These are phyloP conservation scores for Melanogrammus aeglefinus DNA, from an alignment of 2,797 vertebrate genomes.

Conservation along the genomic window DNA sequence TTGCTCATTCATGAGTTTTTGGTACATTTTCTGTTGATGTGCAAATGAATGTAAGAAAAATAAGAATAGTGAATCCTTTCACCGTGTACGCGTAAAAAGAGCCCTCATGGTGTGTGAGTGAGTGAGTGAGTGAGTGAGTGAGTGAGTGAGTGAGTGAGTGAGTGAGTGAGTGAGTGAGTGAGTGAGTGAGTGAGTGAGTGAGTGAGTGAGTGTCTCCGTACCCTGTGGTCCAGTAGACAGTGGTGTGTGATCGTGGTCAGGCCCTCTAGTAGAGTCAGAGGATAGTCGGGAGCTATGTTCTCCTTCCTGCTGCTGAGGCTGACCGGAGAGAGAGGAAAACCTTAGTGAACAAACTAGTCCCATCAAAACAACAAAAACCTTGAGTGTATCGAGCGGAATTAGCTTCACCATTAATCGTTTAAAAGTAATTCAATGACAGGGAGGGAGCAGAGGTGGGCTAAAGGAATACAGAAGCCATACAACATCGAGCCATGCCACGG, in stretches of 20 bases:
- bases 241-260: conserved; percentile 92
- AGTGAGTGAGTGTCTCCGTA: conserved; percentile 46
- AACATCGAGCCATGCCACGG: not conserved
- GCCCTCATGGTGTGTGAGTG: not conserved
- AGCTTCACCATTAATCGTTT: not conserved
- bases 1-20: too few relatives aligned
- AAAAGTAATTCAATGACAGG: not conserved
- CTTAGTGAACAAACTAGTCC: not conserved
- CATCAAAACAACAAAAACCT: not conserved
- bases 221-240: conserved; percentile 91
- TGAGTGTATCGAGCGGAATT: not conserved
- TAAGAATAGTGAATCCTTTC: not conserved
- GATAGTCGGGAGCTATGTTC: conserved; percentile 94
- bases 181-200: not conserved
- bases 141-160: not conserved
- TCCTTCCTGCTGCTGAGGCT: conserved; percentile 82
- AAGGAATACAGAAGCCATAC: not conserved
- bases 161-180: not conserved
- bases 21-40: not conserved
- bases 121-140: not conserved
- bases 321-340: conserved; percentile 21
- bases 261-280: conserved; percentile 92
- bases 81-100: not conserved
- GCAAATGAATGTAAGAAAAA: not conserved
- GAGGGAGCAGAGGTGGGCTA: not conserved